Conservation (phyloP, 92 coral and sea anemone genomes). For the Meandrina meandrites region DNA sequence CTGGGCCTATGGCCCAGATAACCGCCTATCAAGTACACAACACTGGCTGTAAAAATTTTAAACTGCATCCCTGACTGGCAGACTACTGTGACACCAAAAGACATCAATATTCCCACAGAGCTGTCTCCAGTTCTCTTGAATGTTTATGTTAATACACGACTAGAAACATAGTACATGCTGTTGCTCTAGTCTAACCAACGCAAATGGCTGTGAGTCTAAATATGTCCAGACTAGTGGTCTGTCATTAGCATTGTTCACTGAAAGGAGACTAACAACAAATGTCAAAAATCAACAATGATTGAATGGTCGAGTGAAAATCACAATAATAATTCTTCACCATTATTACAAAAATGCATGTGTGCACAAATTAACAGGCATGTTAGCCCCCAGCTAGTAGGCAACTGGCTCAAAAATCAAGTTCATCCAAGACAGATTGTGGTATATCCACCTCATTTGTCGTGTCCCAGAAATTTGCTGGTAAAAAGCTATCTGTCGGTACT, state of each 20-base stretch:
- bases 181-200: no score
- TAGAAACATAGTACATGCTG: no score
- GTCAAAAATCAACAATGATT: no score
- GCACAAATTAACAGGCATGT: not conserved
- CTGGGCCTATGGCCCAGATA: no score
- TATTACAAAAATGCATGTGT: no score
- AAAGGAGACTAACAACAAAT: no score
- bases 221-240: not conserved
- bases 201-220: no score
- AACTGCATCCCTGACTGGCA: no score
- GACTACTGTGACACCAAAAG: not conserved
- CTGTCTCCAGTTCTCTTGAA: not conserved
- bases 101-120: not conserved
- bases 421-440: slow-evolving; percentile 30
- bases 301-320: no score
- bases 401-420: slow-evolving; percentile 21
- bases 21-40: no score
- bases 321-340: not conserved
- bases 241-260: not conserved
- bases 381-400: not conserved
- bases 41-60: no score
- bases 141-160: not conserved
- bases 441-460: slow-evolving; percentile 21
- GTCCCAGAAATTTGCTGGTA: slow-evolving; percentile 83
- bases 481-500: slow-evolving; percentile 55